Base-by-base conservation (phyloP, 2,888 invertebrate genomes). In the Pterostichus madidus region DNA sequence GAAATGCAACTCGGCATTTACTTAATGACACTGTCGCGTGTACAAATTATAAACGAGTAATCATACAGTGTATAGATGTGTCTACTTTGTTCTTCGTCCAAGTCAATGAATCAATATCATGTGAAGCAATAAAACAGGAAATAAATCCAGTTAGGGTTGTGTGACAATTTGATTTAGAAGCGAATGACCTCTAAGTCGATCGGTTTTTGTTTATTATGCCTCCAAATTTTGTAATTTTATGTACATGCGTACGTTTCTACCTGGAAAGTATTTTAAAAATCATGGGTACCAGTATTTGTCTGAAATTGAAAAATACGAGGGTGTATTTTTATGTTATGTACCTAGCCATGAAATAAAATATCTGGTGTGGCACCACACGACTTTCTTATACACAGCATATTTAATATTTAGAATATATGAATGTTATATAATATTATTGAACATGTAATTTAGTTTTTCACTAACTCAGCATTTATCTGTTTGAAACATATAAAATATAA, bases 31-130 rank as follows among this genome's bases (percentile, higher is more conserved):
- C 39, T 35, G 44, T 71, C 1, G 71, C 71, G 71, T 71, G 71
- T 13, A 44, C 71, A 39, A 71, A 71, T 71, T 71, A 71, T 71
- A 71, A 71, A 71, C n/a, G 32, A 64, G 17, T 24, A 31, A 49
- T 49, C 6, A 59, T 59, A 24, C 10, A 31, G 13, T 31, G 31
- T 59, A 59, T 59, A 17, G 59, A 59, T 59, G 17, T 59, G 5
- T 7, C 31, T 59, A 17, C 17, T 0, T 0, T 10, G 59, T 59
- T 17, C 59, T 17, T 0, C 4, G 13, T 8, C 17, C 59, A 31
- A 24, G 59, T 17, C 59, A 59, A 24, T 31, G 59, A 59, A 59
- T 59, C 59, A 59, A 59, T 59, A 59, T 59, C 59, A 5, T 59
- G 31, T 1, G 59, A 49, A 49, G 59, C 59, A 53, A 13, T 59